Conservation (phyloP, 2,888 invertebrate genomes). For the Mayetiola destructor region DNA sequence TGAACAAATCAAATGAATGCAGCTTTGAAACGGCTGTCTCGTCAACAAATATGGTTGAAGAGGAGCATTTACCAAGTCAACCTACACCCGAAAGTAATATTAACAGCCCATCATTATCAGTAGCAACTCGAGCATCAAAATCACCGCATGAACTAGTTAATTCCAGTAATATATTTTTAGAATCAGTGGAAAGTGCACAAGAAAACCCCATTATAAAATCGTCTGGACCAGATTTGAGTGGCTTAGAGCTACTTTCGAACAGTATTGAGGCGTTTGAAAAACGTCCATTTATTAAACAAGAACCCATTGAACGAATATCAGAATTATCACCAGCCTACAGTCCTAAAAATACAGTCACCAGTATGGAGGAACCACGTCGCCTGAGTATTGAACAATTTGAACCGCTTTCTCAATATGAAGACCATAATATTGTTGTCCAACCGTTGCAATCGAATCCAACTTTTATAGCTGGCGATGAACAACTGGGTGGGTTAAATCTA, state of each 20-base stretch:
- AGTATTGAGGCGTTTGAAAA: slow-evolving; percentile 59
- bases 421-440: neutral
- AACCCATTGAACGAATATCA: slow-evolving; percentile 20
- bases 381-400: neutral
- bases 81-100: neutral
- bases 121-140: neutral
- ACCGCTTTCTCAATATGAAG: neutral
- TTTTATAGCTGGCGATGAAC: slow-evolving; percentile 28
- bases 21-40: slow-evolving; percentile 19
- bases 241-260: slow-evolving; percentile 66
- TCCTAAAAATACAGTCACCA: neutral
- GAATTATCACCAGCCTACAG: slow-evolving; percentile 15
- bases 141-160: neutral
- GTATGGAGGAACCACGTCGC: neutral
- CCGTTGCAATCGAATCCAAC: neutral
- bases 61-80: neutral
- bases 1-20: slow-evolving; percentile 15
- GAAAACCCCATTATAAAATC: neutral
- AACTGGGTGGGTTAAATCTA: slow-evolving; percentile 53
- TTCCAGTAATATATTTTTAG: neutral
- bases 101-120: neutral
- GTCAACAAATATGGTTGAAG: slow-evolving; percentile 19
- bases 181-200: neutral
- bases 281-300: slow-evolving; percentile 30
- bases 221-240: slow-evolving; percentile 55